Evolutionary conservation across 2,888 invertebrate genomes (phyloP).

Genomic region (Entomobrya proxima): DNA sequence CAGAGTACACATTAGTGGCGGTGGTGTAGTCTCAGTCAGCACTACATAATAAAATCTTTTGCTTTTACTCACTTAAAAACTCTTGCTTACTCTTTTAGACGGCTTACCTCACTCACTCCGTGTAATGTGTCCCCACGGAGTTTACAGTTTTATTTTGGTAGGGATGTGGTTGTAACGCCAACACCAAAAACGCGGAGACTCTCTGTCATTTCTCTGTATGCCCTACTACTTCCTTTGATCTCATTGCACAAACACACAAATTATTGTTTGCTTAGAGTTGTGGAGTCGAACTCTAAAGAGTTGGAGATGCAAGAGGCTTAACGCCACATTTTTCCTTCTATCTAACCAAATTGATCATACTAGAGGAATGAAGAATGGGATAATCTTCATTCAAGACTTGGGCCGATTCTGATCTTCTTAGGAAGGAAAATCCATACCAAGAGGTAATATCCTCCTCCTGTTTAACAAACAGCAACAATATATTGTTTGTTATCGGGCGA

Average conservation of each 20-base stretch:
- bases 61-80: too few relatives aligned
- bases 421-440: not conserved
- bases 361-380: too few relatives aligned
- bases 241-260: not conserved
- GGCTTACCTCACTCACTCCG: constrained; percentile 17
- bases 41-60: not conserved
- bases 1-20: too few relatives aligned
- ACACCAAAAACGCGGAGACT: not conserved
- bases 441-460: not conserved
- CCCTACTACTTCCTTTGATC: constrained; percentile 1
- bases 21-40: too few relatives aligned
- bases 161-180: not conserved
- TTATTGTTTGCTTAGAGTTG: not conserved
- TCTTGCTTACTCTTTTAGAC: not conserved
- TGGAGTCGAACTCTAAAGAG: not conserved
- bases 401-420: constrained; percentile 1
- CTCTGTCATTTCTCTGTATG: not conserved
- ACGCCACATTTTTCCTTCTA: constrained; percentile 53
- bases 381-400: not conserved
- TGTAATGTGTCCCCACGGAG: constrained; percentile 37
- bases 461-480: not conserved
- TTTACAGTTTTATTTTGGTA: constrained; percentile 40
- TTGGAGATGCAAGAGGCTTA: constrained; percentile 5
- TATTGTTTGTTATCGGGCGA: too few relatives aligned
- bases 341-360: constrained; percentile 36